Percentiles rank a stretch among this genome's conserved stretches.
Conservation (phyloP, 2,888 invertebrate species). For the Neocrepidodera transversa region DNA sequence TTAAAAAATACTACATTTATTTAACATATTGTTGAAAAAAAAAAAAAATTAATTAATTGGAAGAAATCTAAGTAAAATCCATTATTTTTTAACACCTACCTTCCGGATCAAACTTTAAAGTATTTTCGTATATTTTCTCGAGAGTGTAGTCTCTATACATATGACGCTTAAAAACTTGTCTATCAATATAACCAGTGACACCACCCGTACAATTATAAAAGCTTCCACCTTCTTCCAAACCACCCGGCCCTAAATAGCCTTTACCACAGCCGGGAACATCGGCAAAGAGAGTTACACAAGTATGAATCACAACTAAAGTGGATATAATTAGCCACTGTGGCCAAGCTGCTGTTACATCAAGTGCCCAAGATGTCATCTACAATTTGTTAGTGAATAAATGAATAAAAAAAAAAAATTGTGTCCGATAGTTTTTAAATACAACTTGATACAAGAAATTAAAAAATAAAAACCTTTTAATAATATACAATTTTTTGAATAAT, state of each 20-base stretch:
- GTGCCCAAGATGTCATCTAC: conserved; percentile 62
- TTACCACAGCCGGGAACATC: conserved; percentile 79
- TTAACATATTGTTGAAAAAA: too few relatives aligned
- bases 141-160: conserved; percentile 69
- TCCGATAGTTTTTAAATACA: neutral
- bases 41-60: too few relatives aligned
- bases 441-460: neutral
- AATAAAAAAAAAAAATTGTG: neutral
- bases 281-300: conserved; percentile 71
- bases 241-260: conserved; percentile 87
- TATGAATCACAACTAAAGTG: conserved; percentile 68
- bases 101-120: conserved; percentile 80
- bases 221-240: conserved; percentile 66
- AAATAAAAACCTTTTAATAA: too few relatives aligned
- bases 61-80: too few relatives aligned
- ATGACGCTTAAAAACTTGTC: conserved; percentile 69
- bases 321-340: conserved; percentile 77
- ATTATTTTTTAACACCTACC: conserved; percentile 67
- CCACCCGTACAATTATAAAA: conserved; percentile 82
- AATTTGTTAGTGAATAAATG: conserved; percentile 29
- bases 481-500: too few relatives aligned
- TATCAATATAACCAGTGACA: conserved; percentile 82
- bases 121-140: conserved; percentile 64
- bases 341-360: conserved; percentile 71
- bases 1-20: too few relatives aligned